phyloP scores from a whole-genome alignment of 2,888 invertebrate species.

The Ceramica pisi region DNA sequence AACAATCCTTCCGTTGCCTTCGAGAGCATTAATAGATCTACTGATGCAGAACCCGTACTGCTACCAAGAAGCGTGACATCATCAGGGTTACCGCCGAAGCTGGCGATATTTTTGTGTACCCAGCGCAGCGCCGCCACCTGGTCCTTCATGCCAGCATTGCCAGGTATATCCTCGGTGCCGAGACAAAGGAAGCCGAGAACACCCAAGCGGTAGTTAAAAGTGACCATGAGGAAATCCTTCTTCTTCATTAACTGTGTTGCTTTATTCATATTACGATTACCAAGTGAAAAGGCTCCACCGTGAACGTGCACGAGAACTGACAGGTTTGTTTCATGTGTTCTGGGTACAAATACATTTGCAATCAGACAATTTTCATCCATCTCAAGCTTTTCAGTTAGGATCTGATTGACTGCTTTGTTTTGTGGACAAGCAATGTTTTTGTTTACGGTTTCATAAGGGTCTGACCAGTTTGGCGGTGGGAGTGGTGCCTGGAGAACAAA shows the following conservation, averaged over 20 bases:
- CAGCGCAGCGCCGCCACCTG: slow-evolving; percentile 75
- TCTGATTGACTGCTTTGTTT: neutral
- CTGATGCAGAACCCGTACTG: slow-evolving; percentile 74
- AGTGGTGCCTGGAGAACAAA: slow-evolving; percentile 69
- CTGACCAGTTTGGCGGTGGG: slow-evolving; percentile 68
- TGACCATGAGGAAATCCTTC: slow-evolving; percentile 70
- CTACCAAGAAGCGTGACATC: slow-evolving; percentile 75
- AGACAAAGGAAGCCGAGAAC: slow-evolving; percentile 74
- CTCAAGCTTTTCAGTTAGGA: slow-evolving; percentile 15
- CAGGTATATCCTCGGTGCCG: slow-evolving; percentile 74
- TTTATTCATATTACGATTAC: slow-evolving; percentile 59
- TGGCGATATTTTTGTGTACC: slow-evolving; percentile 75
- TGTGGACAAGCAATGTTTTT: slow-evolving; percentile 71
- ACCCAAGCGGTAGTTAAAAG: slow-evolving; percentile 75
- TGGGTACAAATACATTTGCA: slow-evolving; percentile 81
- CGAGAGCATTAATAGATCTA: slow-evolving; percentile 74
- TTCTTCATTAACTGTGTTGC: slow-evolving; percentile 60
- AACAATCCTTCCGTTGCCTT: slow-evolving; percentile 72
- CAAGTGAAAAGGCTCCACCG: slow-evolving; percentile 71
- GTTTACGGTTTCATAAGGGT: slow-evolving; percentile 66
- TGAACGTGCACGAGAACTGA: slow-evolving; percentile 73
- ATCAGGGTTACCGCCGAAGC: slow-evolving; percentile 76
- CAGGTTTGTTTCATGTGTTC: slow-evolving; percentile 68
- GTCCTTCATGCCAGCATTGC: slow-evolving; percentile 81
- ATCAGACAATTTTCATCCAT: slow-evolving; percentile 78